Conservation (phyloP, 2,888 invertebrate genomes). For the Leptinotarsa tumamoca region DNA sequence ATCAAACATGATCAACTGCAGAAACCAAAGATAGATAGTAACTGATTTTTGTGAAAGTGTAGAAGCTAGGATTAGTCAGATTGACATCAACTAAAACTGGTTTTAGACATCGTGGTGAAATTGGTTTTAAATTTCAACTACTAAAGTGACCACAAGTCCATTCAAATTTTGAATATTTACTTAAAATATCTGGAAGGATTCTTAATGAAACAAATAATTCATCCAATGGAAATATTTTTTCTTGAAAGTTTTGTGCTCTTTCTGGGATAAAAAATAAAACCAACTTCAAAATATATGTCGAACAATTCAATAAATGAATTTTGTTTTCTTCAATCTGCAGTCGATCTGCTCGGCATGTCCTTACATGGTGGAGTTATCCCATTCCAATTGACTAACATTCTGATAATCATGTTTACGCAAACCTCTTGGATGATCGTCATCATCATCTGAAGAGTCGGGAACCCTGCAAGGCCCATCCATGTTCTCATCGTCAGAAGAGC, state of each 20-base stretch:
- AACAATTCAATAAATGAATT: neutral
- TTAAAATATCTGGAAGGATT: too few relatives aligned
- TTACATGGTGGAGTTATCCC: slow-evolving; percentile 85
- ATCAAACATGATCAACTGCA: slow-evolving; percentile 23
- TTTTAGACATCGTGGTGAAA: neutral
- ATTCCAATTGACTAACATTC: slow-evolving; percentile 81
- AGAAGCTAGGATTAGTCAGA: neutral
- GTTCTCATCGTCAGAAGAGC: slow-evolving; percentile 63
- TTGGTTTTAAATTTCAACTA: too few relatives aligned
- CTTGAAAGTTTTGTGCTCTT: too few relatives aligned
- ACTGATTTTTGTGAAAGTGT: neutral
- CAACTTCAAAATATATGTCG: neutral
- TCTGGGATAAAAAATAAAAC: too few relatives aligned
- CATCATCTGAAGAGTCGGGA: slow-evolving; percentile 72
- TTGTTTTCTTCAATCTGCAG: slow-evolving; percentile 11
- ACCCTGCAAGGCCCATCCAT: slow-evolving; percentile 66
- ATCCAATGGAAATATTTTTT: too few relatives aligned
- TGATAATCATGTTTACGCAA: slow-evolving; percentile 73
- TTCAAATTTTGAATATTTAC: too few relatives aligned
- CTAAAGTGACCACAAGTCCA: too few relatives aligned
- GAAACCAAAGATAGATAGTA: neutral
- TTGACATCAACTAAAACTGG: neutral
- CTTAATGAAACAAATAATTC: too few relatives aligned
- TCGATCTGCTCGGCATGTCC: slow-evolving; percentile 16
- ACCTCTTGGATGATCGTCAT: slow-evolving; percentile 60